Conservation (phyloP, 2,113 vertebrate genomes). For the Donacobius atricapilla region DNA sequence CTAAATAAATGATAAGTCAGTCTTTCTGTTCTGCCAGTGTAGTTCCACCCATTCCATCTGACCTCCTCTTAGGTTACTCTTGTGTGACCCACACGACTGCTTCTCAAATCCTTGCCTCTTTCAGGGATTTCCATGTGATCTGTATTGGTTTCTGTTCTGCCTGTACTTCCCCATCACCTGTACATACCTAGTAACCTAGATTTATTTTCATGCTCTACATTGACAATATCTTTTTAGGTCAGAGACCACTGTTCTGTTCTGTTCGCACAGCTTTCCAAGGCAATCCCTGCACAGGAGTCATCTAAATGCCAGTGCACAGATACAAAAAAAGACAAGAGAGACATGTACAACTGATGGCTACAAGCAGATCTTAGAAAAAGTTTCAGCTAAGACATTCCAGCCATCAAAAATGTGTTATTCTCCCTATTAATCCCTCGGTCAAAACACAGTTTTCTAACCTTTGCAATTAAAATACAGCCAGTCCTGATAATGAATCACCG, state of each 20-base stretch:
- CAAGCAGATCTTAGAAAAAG: neutral
- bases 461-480: slow-evolving; percentile 37
- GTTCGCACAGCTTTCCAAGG: neutral
- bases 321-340: neutral
- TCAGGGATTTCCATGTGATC: neutral
- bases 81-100: neutral
- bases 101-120: neutral
- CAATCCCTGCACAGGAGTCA: neutral
- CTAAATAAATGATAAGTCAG: neutral
- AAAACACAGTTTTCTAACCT: slow-evolving; percentile 14
- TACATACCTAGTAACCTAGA: neutral
- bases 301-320: neutral
- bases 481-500: slow-evolving; percentile 26
- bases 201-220: neutral
- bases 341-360: neutral
- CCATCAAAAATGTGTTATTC: neutral
- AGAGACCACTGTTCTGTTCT: neutral
- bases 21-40: neutral
- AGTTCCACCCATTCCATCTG: neutral
- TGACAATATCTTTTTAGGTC: neutral
- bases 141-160: neutral
- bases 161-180: neutral
- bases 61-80: neutral
- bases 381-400: neutral
- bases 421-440: neutral